Percentiles rank a stretch among this genome's conserved stretches.
These are phyloP conservation scores for Gymnoscelis rufifasciata DNA, from an alignment of 2,888 invertebrate genomes.

Conservation along the genomic window DNA sequence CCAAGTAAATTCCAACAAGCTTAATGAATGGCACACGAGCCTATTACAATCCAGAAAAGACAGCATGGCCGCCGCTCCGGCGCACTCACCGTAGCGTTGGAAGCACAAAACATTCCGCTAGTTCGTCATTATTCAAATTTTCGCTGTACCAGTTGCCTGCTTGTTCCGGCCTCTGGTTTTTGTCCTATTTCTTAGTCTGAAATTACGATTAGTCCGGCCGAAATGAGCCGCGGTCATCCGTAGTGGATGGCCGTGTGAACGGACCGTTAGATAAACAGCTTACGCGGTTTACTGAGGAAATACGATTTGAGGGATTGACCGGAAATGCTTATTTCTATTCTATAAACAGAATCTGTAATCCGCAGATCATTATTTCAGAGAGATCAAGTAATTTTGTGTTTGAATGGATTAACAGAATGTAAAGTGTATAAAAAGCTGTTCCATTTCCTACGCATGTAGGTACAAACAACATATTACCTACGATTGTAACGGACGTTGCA, in stretches of 20 bases:
- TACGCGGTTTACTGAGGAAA: constrained; percentile 47
- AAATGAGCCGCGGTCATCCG: constrained; percentile 72
- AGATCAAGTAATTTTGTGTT: constrained; percentile 1
- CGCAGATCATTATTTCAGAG: constrained; percentile 9
- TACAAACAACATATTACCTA: constrained; percentile 38
- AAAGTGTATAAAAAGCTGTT: too few relatives aligned
- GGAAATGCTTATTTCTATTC: constrained; percentile 29
- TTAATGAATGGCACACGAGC: constrained; percentile 20
- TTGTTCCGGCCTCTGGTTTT: constrained; percentile 74
- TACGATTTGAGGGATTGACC: constrained; percentile 28
- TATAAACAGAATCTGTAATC: constrained; percentile 12
- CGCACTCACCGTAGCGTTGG: constrained; percentile 67
- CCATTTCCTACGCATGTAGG: too few relatives aligned
- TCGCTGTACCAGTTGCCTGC: constrained; percentile 74
- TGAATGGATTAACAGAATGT: too few relatives aligned
- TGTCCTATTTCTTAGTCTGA: constrained; percentile 73
- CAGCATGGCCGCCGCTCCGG: constrained; percentile 28
- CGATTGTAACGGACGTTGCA: constrained; percentile 59
- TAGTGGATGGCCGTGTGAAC: constrained; percentile 74
- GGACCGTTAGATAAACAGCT: constrained; percentile 65
- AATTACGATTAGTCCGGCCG: constrained; percentile 74
- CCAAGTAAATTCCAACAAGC: constrained; percentile 19
- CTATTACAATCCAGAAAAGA: constrained; percentile 41
- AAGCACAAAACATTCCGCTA: constrained; percentile 72
- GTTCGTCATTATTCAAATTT: constrained; percentile 77